Evolutionary conservation across 2,888 invertebrate genomes (phyloP), one percentile per base, ranked within the genome.

Genomic region (Kuschelorhynchus macadamiae): DNA sequence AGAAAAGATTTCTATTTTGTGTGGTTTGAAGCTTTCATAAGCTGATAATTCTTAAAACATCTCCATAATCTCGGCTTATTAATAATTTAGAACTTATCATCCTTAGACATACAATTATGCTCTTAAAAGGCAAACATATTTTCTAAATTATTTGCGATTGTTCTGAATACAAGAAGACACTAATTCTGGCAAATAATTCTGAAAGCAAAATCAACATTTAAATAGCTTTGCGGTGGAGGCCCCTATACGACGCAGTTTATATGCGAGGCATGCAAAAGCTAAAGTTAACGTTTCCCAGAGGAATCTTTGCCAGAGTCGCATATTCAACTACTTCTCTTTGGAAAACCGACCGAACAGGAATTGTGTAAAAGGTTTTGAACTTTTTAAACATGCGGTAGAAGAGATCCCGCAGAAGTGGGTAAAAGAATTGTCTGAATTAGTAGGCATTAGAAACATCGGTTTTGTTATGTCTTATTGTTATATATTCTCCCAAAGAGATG

Each of bases 261-360:
- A 67, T 61, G 67, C 61, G 39, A 60, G 60, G 67, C 67, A 67
- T 67, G 60, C 67, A 53, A 67, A 55, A 67, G 61, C 60, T 55
- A 46, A 44, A 59, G 59, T 60, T 59, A 66, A 60, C 56, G 47
- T 55, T 47, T 55, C 63, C 55, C 55, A 32, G 41, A 39, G 63
- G 55, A 55, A 25, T 53, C 47, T 63, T 63, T 55, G 55, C 63
- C 63, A 47, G 46, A 63, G 47, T 63, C 56, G 56, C 63, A 55
- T 63, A 63, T 63, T 63, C 55, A 63, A 63, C 53, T 55, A 55
- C 53, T 56, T 47, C 56, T 39, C 49, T 49, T 49, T 41, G 36
- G 42, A 46, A 42, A 57, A 57, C 42, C 52, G 52, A 52, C 36
- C 36, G 39, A 52, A 39, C 39, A 21, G 42, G 42, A 55, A 55